Conservation (phyloP, 1,140 invertebrate genomes). For the Drosophila erecta region DNA sequence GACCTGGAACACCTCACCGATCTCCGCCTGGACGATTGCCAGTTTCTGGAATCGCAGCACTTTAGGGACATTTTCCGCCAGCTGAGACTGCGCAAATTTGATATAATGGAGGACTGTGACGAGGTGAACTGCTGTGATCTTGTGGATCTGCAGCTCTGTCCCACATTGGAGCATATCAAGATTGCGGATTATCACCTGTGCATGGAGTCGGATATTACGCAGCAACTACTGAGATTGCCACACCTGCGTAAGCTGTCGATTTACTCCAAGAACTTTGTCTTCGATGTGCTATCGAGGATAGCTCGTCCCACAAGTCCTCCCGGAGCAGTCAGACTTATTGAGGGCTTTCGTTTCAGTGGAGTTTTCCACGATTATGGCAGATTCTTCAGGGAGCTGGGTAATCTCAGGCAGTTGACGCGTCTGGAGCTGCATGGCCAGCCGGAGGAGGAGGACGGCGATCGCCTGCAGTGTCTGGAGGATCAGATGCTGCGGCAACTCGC, state of each 20-base stretch:
- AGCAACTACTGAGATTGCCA: conserved; percentile 63
- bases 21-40: conserved; percentile 69
- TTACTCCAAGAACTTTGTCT: conserved; percentile 75
- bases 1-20: conserved; percentile 55
- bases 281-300: conserved; percentile 68
- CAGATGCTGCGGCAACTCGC: conserved; percentile 51
- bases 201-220: conserved; percentile 69
- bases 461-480: conserved; percentile 60
- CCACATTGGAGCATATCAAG: conserved; percentile 74
- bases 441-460: conserved; percentile 25
- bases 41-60: conserved; percentile 67
- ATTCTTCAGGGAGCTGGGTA: conserved; percentile 62
- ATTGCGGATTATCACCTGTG: conserved; percentile 77
- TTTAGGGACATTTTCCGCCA: conserved; percentile 68
- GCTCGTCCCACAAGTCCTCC: conserved; percentile 40
- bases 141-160: conserved; percentile 63
- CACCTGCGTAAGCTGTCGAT: conserved; percentile 67
- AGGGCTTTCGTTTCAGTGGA: conserved; percentile 66
- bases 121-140: conserved; percentile 77
- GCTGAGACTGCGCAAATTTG: conserved; percentile 64
- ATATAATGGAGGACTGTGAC: conserved; percentile 78
- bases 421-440: conserved; percentile 51
- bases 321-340: conserved; percentile 35
- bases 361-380: conserved; percentile 63
- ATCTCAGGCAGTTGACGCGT: conserved; percentile 47